Evolutionary conservation across 2,797 vertebrate genomes (phyloP).

Genomic region (Halcyon leucocephala): DNA sequence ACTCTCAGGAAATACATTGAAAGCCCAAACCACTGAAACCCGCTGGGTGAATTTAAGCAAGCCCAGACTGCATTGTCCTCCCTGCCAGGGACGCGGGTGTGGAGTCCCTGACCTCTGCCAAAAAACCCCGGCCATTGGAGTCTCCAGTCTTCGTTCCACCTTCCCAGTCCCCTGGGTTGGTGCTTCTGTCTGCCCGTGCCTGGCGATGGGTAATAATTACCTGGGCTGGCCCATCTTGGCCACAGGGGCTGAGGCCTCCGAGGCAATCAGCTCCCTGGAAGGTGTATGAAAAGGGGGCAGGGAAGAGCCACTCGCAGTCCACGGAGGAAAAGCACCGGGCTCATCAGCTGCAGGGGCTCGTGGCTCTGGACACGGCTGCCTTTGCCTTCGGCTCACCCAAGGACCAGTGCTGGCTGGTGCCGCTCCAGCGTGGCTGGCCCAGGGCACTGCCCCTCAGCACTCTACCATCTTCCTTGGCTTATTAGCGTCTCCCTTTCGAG

Average conservation of each 20-base stretch:
- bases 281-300: not conserved
- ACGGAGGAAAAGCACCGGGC: rapidly evolving
- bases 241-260: not conserved
- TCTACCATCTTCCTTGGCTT: too few relatives aligned
- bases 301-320: not conserved
- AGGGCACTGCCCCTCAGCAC: rapidly evolving
- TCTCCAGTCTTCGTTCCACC: not conserved
- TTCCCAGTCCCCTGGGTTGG: rapidly evolving
- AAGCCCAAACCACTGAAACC: not conserved
- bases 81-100: rapidly evolving
- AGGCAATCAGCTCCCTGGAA: not conserved
- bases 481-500: not conserved
- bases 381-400: not conserved
- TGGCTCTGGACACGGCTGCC: not conserved
- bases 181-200: not conserved
- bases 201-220: not conserved
- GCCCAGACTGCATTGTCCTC: not conserved
- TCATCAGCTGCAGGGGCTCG: rapidly evolving
- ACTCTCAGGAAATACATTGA: not conserved
- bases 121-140: rapidly evolving
- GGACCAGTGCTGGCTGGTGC: not conserved
- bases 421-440: not conserved
- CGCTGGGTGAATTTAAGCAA: not conserved
- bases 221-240: not conserved
- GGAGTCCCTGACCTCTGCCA: not conserved